Base-by-base conservation (phyloP, 2,113 vertebrate species). In the Ceuthmochares aereus region DNA sequence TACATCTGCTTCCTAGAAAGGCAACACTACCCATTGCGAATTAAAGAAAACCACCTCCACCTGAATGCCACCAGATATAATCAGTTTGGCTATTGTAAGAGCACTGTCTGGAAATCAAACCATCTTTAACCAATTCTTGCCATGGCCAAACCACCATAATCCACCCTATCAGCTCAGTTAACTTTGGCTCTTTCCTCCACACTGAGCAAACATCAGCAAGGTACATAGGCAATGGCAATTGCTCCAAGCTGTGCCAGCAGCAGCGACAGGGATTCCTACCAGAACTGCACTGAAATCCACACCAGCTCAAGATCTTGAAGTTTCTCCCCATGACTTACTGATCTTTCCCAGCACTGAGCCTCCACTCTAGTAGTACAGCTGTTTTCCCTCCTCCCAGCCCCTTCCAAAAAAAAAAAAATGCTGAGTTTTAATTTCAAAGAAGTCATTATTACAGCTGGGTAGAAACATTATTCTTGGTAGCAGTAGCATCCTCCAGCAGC, bases 1-100 rank as follows among this genome's bases (percentile, higher is more conserved):
- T 63, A 51, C 87, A 82, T 27, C 72, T 60, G 6, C 80, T 45
- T 78, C 88, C 93, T 69, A 68, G 83, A 70, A 94, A 88, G 83
- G 92, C 40, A 88, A 72, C 18, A 3, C 9, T 77, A 47, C 32
- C 37, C 12, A 4, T 1, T 11, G 26, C 5, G 22, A 90, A 47
- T 7, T 21, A 63, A 72, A 60, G 23, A 29, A 29, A 66, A 43
- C 12, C 60, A 66, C 69, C 47, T 45, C 67, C 21, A 32, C 22
- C 54, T 56, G 42, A 87, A 5, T 55, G 75, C 73, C 67, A 59
- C 4, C 32, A 80, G 73, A 51, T 2, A 11, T 1, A 37, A 29
- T n/a, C 12, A 29, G 3, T 47, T 20, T 58, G 42, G 29, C 49
- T 54, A 14, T 27, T 16, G 66, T 1, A 2, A 32, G 5, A 62